Evolutionary conservation across 2,888 invertebrate genomes (phyloP).

Genomic region (Tipula lateralis): DNA sequence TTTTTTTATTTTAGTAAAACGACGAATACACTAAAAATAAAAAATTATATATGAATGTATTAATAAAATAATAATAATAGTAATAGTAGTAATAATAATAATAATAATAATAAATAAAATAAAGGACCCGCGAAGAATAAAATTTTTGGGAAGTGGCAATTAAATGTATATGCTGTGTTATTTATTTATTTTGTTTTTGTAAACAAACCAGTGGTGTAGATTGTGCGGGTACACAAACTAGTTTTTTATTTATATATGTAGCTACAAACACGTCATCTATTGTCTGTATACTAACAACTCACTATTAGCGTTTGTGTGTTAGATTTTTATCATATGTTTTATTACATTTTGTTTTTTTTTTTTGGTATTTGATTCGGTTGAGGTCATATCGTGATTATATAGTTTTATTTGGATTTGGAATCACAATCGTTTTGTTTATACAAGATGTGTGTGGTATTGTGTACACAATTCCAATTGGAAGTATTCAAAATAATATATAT

Average conservation of each 20-base stretch:
- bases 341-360: not conserved
- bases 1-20: not conserved
- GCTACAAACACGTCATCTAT: not conserved
- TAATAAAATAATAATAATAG: not conserved
- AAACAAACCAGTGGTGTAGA: not conserved
- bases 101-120: not conserved
- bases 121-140: conserved; percentile 16
- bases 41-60: not conserved
- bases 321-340: not conserved
- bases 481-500: not conserved
- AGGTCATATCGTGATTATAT: not conserved
- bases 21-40: conserved; percentile 24
- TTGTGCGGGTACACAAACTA: not conserved
- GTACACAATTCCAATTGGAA: not conserved
- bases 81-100: not conserved
- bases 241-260: not conserved
- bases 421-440: not conserved
- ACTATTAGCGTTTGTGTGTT: not conserved
- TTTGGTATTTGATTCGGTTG: not conserved
- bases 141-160: conserved; percentile 11
- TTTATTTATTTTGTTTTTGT: not conserved
- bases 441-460: not conserved
- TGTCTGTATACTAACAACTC: not conserved
- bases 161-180: not conserved
- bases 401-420: not conserved